These are phyloP conservation scores for Cephus pulcher DNA, from an alignment of 2,888 invertebrate species.

Conservation along the genomic window DNA sequence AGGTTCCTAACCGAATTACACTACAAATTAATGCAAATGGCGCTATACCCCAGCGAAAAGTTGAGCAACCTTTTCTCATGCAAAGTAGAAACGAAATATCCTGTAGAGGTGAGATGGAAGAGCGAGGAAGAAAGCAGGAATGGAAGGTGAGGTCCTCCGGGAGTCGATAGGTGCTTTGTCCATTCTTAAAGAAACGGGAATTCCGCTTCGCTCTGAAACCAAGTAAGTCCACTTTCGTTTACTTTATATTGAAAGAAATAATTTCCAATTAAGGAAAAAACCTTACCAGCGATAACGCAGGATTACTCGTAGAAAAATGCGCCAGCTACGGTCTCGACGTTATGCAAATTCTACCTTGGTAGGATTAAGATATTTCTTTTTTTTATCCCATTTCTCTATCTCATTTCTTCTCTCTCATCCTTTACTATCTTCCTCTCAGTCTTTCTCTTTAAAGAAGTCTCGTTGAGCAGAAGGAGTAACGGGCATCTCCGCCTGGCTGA, in stretches of 20 bases:
- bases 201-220: not conserved
- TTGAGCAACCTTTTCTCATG: conserved; percentile 4
- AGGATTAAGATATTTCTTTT: not conserved
- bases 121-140: not conserved
- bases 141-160: not conserved
- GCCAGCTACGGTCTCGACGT: not conserved
- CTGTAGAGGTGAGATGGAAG: not conserved
- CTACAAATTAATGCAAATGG: conserved; percentile 11
- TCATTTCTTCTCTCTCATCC: not conserved
- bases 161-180: not conserved
- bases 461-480: not conserved
- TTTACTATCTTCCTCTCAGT: not conserved
- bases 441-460: not conserved
- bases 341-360: not conserved
- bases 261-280: conserved; percentile 1
- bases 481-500: not conserved
- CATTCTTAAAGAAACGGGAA: not conserved
- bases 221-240: not conserved
- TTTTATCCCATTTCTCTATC: not conserved
- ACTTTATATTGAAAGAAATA: conserved; percentile 2
- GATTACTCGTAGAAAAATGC: not conserved
- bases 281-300: not conserved
- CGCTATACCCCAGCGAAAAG: not conserved
- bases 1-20: conserved; percentile 6
- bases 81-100: conserved; percentile 6